Evolutionary conservation across 2,113 vertebrate genomes (phyloP).

Genomic region (Melozone crissalis): DNA sequence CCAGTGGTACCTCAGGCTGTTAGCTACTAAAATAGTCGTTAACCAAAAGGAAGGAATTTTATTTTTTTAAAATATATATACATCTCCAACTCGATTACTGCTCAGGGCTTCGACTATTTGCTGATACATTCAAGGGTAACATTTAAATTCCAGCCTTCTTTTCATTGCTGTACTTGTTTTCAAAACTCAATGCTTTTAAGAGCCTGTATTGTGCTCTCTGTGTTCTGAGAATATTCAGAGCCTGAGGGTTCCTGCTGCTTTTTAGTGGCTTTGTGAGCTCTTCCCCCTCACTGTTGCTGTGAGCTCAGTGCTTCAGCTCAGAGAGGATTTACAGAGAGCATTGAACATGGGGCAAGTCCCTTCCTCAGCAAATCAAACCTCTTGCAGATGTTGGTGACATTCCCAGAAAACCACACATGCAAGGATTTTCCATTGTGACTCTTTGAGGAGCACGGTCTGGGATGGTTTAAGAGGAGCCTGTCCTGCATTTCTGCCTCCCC

Average conservation of each 20-base stretch:
- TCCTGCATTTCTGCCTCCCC: not conserved
- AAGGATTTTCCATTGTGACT: not conserved
- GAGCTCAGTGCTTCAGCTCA: not conserved
- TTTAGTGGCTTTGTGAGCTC: slow-evolving; percentile 21
- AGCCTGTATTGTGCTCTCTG: not conserved
- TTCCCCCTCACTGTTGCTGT: not conserved
- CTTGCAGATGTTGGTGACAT: not conserved
- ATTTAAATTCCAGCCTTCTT: slow-evolving; percentile 31
- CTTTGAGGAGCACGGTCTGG: not conserved
- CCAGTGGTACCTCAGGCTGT: slow-evolving; percentile 31
- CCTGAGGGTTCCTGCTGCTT: not conserved
- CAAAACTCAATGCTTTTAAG: slow-evolving; percentile 32
- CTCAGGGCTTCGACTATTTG: slow-evolving; percentile 26
- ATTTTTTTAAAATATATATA: not conserved
- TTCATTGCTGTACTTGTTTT: slow-evolving; percentile 5
- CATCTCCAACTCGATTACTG: not conserved
- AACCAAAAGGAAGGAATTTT: slow-evolving; percentile 32
- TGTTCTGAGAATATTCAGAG: not conserved
- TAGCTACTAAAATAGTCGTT: slow-evolving; percentile 31
- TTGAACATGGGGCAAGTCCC: not conserved
- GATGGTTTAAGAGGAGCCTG: not conserved
- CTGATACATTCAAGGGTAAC: slow-evolving; percentile 2
- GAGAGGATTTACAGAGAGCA: not conserved
- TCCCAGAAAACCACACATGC: not conserved
- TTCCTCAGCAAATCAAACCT: not conserved